Conservation (phyloP, 2,888 invertebrate genomes). For the Dastarcus helophoroides region DNA sequence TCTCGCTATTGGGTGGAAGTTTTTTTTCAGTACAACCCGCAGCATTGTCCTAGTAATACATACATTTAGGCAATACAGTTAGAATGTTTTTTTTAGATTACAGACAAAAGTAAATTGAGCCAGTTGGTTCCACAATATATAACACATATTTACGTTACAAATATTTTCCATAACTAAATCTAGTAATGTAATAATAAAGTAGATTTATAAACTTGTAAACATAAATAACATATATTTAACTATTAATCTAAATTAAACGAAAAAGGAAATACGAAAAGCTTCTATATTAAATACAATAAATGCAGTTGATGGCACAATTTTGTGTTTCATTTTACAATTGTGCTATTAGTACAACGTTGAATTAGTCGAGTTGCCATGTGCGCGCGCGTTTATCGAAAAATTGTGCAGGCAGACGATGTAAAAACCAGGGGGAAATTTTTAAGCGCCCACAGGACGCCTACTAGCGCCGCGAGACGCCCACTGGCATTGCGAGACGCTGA, state of each 20-base stretch:
- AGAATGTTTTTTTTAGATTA: slow-evolving; percentile 14
- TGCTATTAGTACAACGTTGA: no score
- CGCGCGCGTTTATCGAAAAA: no score
- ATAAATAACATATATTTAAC: slow-evolving; percentile 30
- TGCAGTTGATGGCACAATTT: slow-evolving; percentile 33
- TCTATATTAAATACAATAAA: slow-evolving; percentile 23
- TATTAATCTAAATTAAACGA: slow-evolving; percentile 12
- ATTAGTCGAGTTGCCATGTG: no score
- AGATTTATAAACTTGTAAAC: slow-evolving; percentile 25
- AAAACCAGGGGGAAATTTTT: no score
- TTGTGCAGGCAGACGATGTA: no score
- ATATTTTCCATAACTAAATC: slow-evolving; percentile 25
- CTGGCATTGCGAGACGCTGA: no score
- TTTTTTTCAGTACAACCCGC: background rate
- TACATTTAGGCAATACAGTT: slow-evolving; percentile 18
- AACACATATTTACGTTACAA: slow-evolving; percentile 23
- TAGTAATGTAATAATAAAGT: slow-evolving; percentile 13
- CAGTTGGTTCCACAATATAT: slow-evolving; percentile 29
- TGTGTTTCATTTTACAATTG: no score
- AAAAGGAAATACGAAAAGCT: slow-evolving; percentile 5
- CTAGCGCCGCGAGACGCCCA: no score
- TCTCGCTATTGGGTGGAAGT: background rate
- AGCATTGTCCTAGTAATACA: slow-evolving; percentile 11
- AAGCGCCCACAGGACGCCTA: no score
- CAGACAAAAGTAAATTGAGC: slow-evolving; percentile 30